Evolutionary conservation across 2,113 vertebrate species (phyloP).

Genomic region (Nymphicus hollandicus): DNA sequence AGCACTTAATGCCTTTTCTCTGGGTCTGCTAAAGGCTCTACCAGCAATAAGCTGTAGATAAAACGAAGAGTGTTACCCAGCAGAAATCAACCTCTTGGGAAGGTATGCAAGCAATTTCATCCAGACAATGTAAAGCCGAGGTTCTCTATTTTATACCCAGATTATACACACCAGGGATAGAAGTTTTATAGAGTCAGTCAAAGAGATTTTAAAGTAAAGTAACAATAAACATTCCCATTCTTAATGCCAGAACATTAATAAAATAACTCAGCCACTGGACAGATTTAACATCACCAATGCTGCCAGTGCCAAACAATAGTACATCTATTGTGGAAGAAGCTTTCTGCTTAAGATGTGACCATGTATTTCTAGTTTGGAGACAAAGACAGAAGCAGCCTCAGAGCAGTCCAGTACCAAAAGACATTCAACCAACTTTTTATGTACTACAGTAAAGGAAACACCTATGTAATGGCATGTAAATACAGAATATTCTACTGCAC

Average conservation of each 20-base stretch:
- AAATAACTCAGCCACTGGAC: background rate
- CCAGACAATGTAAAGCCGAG: accelerated
- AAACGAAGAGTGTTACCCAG: accelerated
- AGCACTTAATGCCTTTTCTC: background rate
- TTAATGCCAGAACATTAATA: background rate
- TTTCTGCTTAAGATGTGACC: background rate
- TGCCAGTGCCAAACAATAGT: background rate
- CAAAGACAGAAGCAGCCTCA: background rate
- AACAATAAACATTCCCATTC: background rate
- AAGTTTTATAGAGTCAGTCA: background rate
- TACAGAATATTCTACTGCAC: background rate
- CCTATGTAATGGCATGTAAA: background rate
- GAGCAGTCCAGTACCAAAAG: background rate
- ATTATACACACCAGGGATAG: background rate
- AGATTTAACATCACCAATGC: background rate
- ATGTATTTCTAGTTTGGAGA: background rate
- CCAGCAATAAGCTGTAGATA: background rate
- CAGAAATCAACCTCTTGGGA: background rate
- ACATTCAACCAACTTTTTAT: background rate
- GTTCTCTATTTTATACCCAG: background rate
- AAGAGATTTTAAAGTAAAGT: background rate
- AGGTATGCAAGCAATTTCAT: background rate
- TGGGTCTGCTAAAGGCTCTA: background rate
- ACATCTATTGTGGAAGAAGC: background rate
- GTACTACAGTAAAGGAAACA: background rate